Conservation (phyloP, 1,140 invertebrate genomes). For the Drosophila rufa region DNA sequence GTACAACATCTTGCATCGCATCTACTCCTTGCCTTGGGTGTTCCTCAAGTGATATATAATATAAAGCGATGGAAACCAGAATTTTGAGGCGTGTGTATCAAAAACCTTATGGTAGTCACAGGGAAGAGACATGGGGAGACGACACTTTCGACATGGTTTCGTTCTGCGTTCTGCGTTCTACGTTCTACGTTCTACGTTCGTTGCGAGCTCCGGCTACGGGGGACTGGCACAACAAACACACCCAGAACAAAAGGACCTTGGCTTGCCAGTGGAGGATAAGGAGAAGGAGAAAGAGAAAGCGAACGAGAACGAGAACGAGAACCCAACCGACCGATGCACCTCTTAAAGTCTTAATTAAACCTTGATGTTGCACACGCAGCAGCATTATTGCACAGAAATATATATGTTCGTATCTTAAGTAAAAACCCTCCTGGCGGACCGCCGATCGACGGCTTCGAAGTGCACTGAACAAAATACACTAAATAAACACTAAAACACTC, state of each 20-base stretch:
- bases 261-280: constrained; percentile 3
- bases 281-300: not conserved
- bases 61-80: constrained; percentile 29
- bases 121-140: constrained; percentile 24
- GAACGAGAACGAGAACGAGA: not conserved
- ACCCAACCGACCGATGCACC: constrained; percentile 23
- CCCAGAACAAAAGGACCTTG: constrained; percentile 8
- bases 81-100: constrained; percentile 17
- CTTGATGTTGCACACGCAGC: constrained; percentile 9
- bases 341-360: constrained; percentile 11
- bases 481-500: not conserved
- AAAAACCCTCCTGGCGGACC: constrained; percentile 21
- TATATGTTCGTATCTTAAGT: constrained; percentile 11
- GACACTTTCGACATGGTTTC: constrained; percentile 11
- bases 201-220: not conserved
- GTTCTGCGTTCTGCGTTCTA: not conserved
- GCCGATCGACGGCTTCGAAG: too few relatives aligned
- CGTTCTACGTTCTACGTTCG: not conserved
- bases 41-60: constrained; percentile 15
- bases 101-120: constrained; percentile 23
- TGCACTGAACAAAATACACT: constrained; percentile 20
- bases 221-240: constrained; percentile 12
- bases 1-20: constrained; percentile 9
- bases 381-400: constrained; percentile 15
- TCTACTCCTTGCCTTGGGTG: constrained; percentile 6